These are phyloP conservation scores for Caenorhabditis inopinata DNA, from an alignment of 1,140 invertebrate genomes.

Conservation along the genomic window DNA sequence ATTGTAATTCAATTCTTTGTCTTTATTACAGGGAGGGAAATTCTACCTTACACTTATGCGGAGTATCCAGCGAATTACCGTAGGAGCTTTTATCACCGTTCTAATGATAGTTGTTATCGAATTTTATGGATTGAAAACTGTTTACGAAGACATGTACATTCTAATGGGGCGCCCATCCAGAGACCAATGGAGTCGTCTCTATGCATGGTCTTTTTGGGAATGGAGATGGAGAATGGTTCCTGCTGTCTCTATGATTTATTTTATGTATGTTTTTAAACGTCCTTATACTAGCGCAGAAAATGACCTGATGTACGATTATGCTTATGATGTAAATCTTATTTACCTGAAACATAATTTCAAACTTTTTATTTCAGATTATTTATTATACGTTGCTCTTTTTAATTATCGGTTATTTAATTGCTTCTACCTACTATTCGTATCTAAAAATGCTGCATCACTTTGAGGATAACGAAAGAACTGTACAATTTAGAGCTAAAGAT, in stretches of 20 bases:
- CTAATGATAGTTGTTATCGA: background rate
- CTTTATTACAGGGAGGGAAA: background rate
- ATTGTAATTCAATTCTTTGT: background rate
- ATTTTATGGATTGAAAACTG: background rate
- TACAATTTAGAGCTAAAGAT: background rate
- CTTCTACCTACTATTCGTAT: background rate
- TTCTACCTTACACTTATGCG: background rate
- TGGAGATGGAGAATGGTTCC: background rate
- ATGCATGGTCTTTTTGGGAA: background rate
- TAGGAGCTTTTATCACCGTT: background rate
- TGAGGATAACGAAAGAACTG: background rate
- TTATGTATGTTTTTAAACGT: background rate
- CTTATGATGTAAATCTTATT: background rate
- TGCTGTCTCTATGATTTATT: background rate
- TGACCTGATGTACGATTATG: background rate
- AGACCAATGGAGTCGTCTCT: background rate
- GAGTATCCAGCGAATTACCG: background rate
- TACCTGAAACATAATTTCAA: background rate
- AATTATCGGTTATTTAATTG: background rate
- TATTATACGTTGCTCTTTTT: background rate
- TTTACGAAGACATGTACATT: background rate
- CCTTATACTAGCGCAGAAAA: background rate
- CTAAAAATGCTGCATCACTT: background rate
- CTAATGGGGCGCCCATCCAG: background rate
- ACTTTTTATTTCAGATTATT: background rate